Evolutionary conservation across 2,888 invertebrate species (phyloP), one percentile per base, ranked within the genome.

Genomic region (Galeopsomyia nigrocyanea): DNA sequence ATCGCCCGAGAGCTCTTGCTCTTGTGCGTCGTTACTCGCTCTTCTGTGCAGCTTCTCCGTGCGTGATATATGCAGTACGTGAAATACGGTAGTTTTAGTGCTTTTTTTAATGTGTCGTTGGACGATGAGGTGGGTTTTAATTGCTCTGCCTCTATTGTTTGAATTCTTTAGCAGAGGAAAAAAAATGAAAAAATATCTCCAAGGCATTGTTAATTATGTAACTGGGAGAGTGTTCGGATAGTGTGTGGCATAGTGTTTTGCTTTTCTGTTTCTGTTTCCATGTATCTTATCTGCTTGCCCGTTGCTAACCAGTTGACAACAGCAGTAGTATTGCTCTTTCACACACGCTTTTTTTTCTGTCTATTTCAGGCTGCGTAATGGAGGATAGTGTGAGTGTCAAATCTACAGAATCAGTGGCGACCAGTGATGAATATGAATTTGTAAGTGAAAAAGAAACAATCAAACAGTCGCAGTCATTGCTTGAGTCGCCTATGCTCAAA

Each of bases 361-460:
- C 56, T 50, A 53, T 78, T 78, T 14, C 69, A 84, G 85, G 80
- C 76, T 79, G 87, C 84, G 88, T 88, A 86, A 90, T 90, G 90
- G 90, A 90, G 88, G 90, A 90, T 88, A 90, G 89, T 85, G 86
- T 91, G 81, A 91, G 91, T 81, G 89, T 90, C 47, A 90, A 91
- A 86, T 92, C 92, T 72, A 89, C 90, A 80, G 92, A 92, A 87
- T 92, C 92, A 75, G 88, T 90, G 80, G 90, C 90, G 69, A 91
- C 91, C 74, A 91, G 91, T 81, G 92, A 92, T 78, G 92, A 92
- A 83, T 92, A 91, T 86, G 92, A 92, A 84, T 90, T 92, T 79
- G 90, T 92, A 73, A 90, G 89, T 76, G 89, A 89, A 57, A 88
- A 87, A 73, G 88, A 86, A 72, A 81, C 81, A 47, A 80, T 78